Evolutionary conservation across 1,140 invertebrate species (phyloP).

Genomic region (Formica selysi): DNA sequence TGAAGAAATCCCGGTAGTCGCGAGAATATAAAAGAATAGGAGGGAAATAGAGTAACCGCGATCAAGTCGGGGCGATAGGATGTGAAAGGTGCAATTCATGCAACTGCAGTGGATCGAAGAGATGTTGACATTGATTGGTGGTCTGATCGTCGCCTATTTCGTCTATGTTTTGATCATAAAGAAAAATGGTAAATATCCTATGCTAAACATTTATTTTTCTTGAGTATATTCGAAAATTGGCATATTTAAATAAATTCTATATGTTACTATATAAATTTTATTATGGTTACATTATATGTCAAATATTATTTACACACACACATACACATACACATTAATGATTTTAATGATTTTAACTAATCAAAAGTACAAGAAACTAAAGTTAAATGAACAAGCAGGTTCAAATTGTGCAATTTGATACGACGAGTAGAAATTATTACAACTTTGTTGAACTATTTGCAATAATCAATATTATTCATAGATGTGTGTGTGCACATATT

Average conservation of each 20-base stretch:
- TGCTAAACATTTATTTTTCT: not conserved
- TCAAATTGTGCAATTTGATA: not conserved
- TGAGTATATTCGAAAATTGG: no score
- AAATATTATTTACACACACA: no score
- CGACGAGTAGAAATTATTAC: not conserved
- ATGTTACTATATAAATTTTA: not conserved
- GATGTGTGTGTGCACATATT: not conserved
- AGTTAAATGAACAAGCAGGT: not conserved
- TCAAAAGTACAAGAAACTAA: not conserved
- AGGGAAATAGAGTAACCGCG: constrained; percentile 2
- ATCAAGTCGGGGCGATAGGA: constrained; percentile 32
- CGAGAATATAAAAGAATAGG: not conserved
- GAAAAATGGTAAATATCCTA: constrained; percentile 81
- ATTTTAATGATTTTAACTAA: constrained; percentile 4
- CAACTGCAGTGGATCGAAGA: constrained; percentile 80
- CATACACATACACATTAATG: not conserved
- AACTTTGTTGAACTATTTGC: not conserved
- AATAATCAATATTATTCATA: not conserved
- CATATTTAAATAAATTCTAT: constrained; percentile 1
- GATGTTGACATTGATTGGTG: constrained; percentile 84
- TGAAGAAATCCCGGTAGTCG: not conserved
- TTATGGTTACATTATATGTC: no score
- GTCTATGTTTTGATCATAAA: constrained; percentile 80
- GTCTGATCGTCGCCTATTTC: constrained; percentile 82
- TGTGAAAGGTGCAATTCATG: constrained; percentile 76